Evolutionary conservation across 2,797 vertebrate genomes (phyloP).

Genomic region (Semaprochilodus insignis): DNA sequence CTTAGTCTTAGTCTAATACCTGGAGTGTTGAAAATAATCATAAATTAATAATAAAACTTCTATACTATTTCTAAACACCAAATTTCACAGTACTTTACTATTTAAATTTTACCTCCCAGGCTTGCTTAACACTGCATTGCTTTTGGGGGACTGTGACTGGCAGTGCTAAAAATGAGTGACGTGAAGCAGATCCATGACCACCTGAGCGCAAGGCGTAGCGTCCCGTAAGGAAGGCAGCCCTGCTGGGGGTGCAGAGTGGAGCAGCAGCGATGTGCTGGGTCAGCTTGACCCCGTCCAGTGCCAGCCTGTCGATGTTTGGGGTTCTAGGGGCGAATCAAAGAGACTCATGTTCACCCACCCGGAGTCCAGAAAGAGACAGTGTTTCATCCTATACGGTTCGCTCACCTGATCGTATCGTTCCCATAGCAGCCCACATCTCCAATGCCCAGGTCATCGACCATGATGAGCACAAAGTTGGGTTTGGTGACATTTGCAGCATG

Average conservation of each 20-base stretch:
- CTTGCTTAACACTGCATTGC: neutral
- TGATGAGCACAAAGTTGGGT: conserved; percentile 87
- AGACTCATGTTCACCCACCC: neutral
- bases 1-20: no score
- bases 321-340: conserved; percentile 77
- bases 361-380: neutral
- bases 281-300: conserved; percentile 86
- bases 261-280: conserved; percentile 90
- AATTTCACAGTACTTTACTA: no score
- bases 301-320: conserved; percentile 88
- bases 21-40: no score
- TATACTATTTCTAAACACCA: no score
- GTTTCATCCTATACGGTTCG: neutral
- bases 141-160: no score
- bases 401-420: conserved; percentile 87
- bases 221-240: conserved; percentile 90
- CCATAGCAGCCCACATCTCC: conserved; percentile 91
- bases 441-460: conserved; percentile 90
- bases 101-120: neutral
- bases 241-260: conserved; percentile 90
- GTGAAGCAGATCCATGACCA: conserved; percentile 41
- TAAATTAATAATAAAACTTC: no score
- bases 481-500: conserved; percentile 57
- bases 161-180: neutral
- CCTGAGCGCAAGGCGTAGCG: conserved; percentile 90